These are phyloP conservation scores for Seladonia tumulorum DNA, from an alignment of 2,888 invertebrate species.

Conservation along the genomic window DNA sequence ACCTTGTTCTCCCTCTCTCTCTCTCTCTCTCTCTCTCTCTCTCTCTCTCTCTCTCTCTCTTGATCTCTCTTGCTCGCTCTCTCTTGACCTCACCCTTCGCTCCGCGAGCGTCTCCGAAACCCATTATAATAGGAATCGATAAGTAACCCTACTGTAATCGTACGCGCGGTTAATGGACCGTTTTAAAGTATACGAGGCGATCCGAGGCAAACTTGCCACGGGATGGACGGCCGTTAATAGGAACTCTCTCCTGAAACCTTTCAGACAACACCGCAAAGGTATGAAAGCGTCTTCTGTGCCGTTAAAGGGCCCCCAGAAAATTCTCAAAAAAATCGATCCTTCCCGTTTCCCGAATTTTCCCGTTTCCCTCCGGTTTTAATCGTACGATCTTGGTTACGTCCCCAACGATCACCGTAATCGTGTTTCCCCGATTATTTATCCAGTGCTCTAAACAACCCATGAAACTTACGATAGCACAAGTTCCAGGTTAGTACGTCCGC, in stretches of 20 bases:
- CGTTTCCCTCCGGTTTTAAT: neutral
- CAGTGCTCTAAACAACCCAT: neutral
- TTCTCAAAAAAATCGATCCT: neutral
- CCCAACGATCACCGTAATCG: neutral
- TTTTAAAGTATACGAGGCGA: constrained; percentile 73
- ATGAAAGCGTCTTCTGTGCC: neutral
- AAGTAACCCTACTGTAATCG: constrained; percentile 78
- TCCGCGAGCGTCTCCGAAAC: constrained; percentile 45
- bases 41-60: neutral
- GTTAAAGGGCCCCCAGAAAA: neutral
- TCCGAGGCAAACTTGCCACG: constrained; percentile 27
- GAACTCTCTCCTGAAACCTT: constrained; percentile 17
- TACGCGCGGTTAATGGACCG: constrained; percentile 73
- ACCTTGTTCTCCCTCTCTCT: neutral
- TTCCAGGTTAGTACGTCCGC: neutral
- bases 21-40: neutral
- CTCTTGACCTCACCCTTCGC: constrained; percentile 17
- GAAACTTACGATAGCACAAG: neutral
- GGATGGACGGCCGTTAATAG: constrained; percentile 19
- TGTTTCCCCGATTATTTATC: neutral
- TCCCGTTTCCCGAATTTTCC: neutral
- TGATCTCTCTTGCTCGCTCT: constrained; percentile 23
- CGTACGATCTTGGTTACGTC: neutral
- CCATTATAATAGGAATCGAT: constrained; percentile 79
- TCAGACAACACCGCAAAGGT: constrained; percentile 5